Evolutionary conservation across 2,113 vertebrate genomes (phyloP).

Genomic region (Ranitomeya imitator): DNA sequence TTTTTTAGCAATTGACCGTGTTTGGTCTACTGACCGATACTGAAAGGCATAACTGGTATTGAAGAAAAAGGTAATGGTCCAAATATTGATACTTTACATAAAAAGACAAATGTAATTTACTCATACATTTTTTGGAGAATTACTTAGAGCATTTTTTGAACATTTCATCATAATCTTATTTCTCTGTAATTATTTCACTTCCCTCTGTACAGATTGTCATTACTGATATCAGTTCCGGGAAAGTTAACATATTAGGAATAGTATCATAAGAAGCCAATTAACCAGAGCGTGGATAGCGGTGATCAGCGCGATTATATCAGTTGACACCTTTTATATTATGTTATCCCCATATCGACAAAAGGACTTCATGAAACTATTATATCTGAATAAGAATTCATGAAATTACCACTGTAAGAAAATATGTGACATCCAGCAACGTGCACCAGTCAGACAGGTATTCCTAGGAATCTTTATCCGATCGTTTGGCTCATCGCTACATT

Average conservation of each 20-base stretch:
- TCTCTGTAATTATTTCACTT: background rate
- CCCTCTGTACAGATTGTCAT: background rate
- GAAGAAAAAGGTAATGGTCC: background rate
- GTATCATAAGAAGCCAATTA: background rate
- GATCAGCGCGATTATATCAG: background rate
- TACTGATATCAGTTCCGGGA: background rate
- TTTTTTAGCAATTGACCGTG: too few relatives aligned
- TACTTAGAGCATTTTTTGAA: background rate
- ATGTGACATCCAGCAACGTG: background rate
- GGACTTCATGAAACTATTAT: background rate
- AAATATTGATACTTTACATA: background rate
- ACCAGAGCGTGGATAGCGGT: background rate
- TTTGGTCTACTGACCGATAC: too few relatives aligned
- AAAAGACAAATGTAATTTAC: background rate
- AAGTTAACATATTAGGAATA: background rate
- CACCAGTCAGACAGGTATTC: background rate
- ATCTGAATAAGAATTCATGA: background rate
- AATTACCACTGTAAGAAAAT: background rate
- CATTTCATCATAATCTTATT: background rate
- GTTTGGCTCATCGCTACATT: background rate
- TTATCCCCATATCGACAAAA: background rate
- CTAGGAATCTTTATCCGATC: background rate
- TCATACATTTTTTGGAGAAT: background rate
- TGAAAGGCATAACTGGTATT: too few relatives aligned
- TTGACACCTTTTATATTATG: background rate